Base-by-base conservation (phyloP, 2,888 invertebrate species). In the Neuroscelio doddi region DNA sequence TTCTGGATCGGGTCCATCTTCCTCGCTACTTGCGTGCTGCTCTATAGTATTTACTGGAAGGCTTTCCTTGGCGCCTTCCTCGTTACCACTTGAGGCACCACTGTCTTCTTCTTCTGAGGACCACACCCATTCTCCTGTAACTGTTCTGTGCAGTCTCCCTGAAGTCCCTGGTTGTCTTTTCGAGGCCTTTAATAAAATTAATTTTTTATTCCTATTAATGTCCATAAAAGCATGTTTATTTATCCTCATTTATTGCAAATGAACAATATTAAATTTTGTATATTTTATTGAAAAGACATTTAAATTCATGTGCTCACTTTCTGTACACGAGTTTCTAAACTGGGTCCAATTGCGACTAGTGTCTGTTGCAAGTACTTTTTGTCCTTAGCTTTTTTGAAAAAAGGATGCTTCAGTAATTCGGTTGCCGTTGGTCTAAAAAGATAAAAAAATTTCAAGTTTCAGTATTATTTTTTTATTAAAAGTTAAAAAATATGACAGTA, bases 51-150 rank as follows among this genome's bases (percentile, higher is more conserved):
- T 86, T 29, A 86, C 85, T 1, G 86, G 86, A 62, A 84, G 70
- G 1, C 80, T 72, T 29, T 84, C 84, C 50, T 84, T 83, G 1
- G 59, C 42, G 21, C 82, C 76, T 55, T 88, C 88, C 27, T 87
- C 87, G 10, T n/a, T n/a, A n/a, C 87, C 87, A 59, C 87, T 87
- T 1, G 87, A 87, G 2, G 83, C 86, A 14, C 84, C 88, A 55
- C 89, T 92, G 74, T 92, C 93, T 74, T 96, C 94, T 79, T 97
- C 97, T 79, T 95, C 95, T 76, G 96, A 96, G 61, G 96, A 97
- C 97, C 98, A 98, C 63, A 97, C 96, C 98, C 98, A 98, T 84
- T 96, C 96, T 29, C 98, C 98, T 16, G 96, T 96, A 76, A 96
- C 94, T 71, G 96, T 97, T 78, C 97, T 91, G 85, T 96, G 96